Base-by-base conservation (phyloP, 1,140 invertebrate species). In the Globodera ellingtonae region DNA sequence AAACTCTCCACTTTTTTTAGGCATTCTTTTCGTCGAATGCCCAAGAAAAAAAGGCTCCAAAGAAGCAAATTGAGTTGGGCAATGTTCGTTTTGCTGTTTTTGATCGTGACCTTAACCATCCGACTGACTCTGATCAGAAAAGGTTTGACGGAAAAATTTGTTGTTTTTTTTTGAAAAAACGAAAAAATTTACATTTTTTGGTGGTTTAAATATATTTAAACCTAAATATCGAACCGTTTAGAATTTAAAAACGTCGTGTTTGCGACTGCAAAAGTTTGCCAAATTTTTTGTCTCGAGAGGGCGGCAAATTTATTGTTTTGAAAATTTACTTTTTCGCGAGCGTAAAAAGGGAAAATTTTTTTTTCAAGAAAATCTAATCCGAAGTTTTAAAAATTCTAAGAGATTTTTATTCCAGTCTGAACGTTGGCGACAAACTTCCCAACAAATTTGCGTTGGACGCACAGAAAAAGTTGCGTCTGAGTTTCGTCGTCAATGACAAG, bases 61-160 rank as follows among this genome's bases (percentile, higher is more conserved):
- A 90, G 48, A 91, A 90, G 5, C 86, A 91, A 73, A 90, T 96
- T 5, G 91, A 92, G 78, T 91, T 97, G 0, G 92, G 94, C 84
- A 92, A 92, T 82, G 91, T 95, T 48, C 94, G 97, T 89, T 92
- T 98, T 81, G 95, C 95, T n/a, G 92, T 95, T 47, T 93, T 93
- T 21, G 95, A 97, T 90, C 93, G 94, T 7, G 95, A 98, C 91
- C 94, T 94, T 74, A 93, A 93, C 15, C 93, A 94, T 24, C 93
- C 93, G 81, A 92, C 94, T 2, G 94, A 94, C 89, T 91, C 95
- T 72, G 92, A 83, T 65, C 69, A 24, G 8, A 81, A 67, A 18
- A 67, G 65, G 65, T 67, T 67, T 10, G 0, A 35, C 35, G 35
- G 35, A 35, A 2, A 0, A 35, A 35, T 35, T 35, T 35, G 35